Evolutionary conservation across 2,113 vertebrate species (phyloP), one percentile per base, ranked within the genome.

Genomic region (Trogon surrucura): DNA sequence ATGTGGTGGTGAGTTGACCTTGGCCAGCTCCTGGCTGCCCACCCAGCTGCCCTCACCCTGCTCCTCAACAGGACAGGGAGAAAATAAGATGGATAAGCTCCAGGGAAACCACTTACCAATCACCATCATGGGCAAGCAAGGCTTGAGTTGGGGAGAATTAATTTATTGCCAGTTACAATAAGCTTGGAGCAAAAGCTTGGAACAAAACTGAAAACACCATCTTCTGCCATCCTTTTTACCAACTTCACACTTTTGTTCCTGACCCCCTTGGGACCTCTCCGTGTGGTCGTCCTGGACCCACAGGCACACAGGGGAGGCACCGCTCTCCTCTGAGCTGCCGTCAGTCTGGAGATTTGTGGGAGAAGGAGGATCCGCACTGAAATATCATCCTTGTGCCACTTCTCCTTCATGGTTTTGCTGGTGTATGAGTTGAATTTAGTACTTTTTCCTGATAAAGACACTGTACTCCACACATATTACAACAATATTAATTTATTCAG

Each of bases 291-390:
- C 80, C 45, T 89, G 64, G 78, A 9, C 47, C 38, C 25, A 61
- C 73, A 85, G 95, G 87, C 85, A 81, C 16, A 19, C 44, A 51
- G 62, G 57, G 75, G 74, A 88, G 95, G 62, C 48, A 50, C 32
- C 32, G 47, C 80, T 79, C 47, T 93, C 75, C 92, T 95, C 58
- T 21, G 16, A 9, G 20, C 38, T 57, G 66, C 81, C 48, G 9
- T 54, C 32, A 3, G 13, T 66, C 67, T 50, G 45, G 94, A 85
- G 91, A 86, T 80, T 73, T 70, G 71, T 86, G 86, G 91, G 82
- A 88, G 88, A 91, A 91, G 47, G 30, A 27, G 48, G 32, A 22
- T 85, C 54, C 9, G 2, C 48, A 10, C 32, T 26, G 58, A 54
- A 62, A 15, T 62, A 22, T 25, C 5, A 0, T 56, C 50, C 27